Evolutionary conservation across 1,140 invertebrate species (phyloP).

Genomic region (Eciton burchellii): DNA sequence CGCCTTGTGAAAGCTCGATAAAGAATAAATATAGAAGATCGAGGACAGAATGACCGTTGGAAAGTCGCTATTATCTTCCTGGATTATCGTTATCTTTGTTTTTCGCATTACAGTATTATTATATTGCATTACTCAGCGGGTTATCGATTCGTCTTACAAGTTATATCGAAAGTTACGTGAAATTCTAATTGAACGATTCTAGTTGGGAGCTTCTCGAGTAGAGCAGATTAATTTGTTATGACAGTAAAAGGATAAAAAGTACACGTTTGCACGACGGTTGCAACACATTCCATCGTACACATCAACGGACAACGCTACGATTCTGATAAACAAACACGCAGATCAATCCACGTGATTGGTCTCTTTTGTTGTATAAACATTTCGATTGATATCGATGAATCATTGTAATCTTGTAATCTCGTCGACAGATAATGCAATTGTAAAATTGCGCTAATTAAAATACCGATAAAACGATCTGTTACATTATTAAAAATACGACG

Average conservation of each 20-base stretch:
- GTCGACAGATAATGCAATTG: neutral
- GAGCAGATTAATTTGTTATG: neutral
- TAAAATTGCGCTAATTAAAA: neutral
- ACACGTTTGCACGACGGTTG: no score
- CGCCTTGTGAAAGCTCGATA: slow-evolving; percentile 12
- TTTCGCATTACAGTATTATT: neutral
- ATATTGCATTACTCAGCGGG: neutral
- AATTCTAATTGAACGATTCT: neutral
- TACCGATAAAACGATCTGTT: neutral
- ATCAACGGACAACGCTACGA: neutral
- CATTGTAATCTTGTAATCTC: slow-evolving; percentile 1
- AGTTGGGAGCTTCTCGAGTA: neutral
- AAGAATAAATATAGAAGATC: neutral
- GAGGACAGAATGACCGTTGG: neutral
- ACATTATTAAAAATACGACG: neutral
- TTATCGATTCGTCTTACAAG: neutral
- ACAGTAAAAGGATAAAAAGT: neutral
- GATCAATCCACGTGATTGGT: neutral
- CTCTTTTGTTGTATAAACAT: neutral
- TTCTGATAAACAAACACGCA: neutral
- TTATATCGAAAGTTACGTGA: neutral
- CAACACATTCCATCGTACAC: neutral
- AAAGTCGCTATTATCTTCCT: neutral
- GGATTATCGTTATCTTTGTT: neutral
- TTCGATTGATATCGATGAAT: neutral